A percentile compares a stretch with the other conserved stretches of the same genome.
phyloP scores from a whole-genome alignment of 2,797 vertebrate species.

The Myoxocephalus aenaeus region DNA sequence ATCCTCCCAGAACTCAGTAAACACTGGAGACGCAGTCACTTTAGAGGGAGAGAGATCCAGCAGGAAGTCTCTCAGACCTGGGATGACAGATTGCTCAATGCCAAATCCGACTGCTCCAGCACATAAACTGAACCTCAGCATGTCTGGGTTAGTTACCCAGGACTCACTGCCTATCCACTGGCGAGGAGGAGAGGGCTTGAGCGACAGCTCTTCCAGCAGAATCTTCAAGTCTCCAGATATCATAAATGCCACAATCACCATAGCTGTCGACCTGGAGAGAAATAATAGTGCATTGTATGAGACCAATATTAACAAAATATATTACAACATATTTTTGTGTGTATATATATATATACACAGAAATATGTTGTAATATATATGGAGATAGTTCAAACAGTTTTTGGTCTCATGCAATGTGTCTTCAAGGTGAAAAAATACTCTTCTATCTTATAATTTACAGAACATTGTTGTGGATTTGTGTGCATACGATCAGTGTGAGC shows the following conservation, averaged over 20 bases:
- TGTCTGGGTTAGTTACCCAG: constrained; percentile 71
- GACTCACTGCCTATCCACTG: constrained; percentile 80
- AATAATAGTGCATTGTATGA: neutral
- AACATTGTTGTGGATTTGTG: neutral
- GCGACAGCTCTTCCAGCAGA: constrained; percentile 68
- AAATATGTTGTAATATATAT: neutral
- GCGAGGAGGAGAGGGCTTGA: constrained; percentile 54
- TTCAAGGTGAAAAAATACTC: neutral
- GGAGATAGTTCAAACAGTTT: too few relatives aligned
- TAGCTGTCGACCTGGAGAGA: constrained; percentile 70
- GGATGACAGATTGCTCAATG: constrained; percentile 72
- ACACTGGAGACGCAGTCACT: constrained; percentile 52
- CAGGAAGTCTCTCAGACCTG: constrained; percentile 77
- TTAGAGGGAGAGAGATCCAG: constrained; percentile 58
- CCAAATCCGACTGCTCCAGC: constrained; percentile 77
- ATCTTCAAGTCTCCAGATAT: constrained; percentile 67
- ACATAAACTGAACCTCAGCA: constrained; percentile 61
- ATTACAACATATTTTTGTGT: neutral
- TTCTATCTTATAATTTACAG: too few relatives aligned
- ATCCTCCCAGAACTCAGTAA: constrained; percentile 76
- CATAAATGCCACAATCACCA: constrained; percentile 73
- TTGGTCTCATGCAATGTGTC: too few relatives aligned
- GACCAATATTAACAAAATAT: neutral
- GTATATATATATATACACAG: neutral
- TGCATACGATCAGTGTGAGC: neutral